Conservation (phyloP, 2,113 vertebrate genomes). For the Galemys pyrenaicus region DNA sequence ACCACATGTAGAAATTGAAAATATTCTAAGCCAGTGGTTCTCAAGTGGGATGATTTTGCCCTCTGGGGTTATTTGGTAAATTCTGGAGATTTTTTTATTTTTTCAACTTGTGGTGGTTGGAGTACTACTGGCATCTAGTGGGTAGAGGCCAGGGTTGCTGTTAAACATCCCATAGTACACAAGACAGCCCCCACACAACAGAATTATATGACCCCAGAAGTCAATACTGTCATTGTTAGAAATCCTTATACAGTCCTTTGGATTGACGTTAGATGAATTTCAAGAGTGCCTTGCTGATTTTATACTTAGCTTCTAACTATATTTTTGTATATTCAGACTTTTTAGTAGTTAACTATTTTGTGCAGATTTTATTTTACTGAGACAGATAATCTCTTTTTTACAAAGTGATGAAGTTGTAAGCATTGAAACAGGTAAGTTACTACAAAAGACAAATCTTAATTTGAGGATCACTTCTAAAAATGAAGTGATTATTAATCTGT, state of each 20-base stretch:
- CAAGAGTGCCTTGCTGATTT: background rate
- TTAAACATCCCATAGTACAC: background rate
- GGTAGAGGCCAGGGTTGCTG: background rate
- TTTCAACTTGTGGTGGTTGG: background rate
- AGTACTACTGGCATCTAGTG: background rate
- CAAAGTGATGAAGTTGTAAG: background rate
- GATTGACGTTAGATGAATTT: background rate
- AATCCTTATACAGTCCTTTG: constrained; percentile 38
- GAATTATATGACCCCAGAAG: background rate
- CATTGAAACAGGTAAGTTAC: background rate
- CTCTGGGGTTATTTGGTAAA: background rate
- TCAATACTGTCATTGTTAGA: background rate
- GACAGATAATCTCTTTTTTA: constrained; percentile 14
- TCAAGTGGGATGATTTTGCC: background rate
- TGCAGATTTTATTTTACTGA: constrained; percentile 49
- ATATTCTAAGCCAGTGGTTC: background rate
- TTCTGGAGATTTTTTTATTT: constrained; percentile 19
- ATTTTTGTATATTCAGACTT: constrained; percentile 18
- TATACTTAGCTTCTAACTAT: background rate
- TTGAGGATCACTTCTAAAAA: constrained; percentile 31
- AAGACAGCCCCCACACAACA: background rate
- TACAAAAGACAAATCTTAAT: constrained; percentile 34
- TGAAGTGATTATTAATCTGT: background rate
- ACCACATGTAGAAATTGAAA: background rate
- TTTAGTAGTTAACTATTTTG: constrained; percentile 18